Evolutionary conservation across 2,113 vertebrate genomes (phyloP).

Genomic region (Protomyctophum bolini): DNA sequence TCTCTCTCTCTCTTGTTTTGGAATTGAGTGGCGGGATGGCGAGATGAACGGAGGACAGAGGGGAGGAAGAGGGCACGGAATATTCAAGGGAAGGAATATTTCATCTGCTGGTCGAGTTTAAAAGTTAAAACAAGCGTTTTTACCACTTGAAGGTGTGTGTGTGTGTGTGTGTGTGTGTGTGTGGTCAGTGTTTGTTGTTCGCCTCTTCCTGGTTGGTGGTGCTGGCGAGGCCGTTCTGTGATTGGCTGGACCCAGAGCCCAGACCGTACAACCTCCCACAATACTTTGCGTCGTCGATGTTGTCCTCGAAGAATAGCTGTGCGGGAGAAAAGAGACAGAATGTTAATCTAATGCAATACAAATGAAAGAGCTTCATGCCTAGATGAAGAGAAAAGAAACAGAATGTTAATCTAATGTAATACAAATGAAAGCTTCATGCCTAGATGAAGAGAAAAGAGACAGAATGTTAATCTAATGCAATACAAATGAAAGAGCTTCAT

Average conservation of each 20-base stretch:
- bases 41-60: constrained; percentile 6
- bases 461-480: not conserved
- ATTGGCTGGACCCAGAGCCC: constrained; percentile 92
- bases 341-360: not conserved
- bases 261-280: constrained; percentile 96
- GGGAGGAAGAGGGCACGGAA: not conserved
- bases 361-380: not conserved
- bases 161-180: not conserved
- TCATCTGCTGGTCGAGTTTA: constrained; percentile 56
- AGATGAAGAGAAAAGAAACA: constrained; percentile 7
- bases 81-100: not conserved
- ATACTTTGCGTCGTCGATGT: constrained; percentile 98
- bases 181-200: constrained; percentile 83
- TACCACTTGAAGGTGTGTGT: constrained; percentile 42
- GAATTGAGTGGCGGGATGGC: not conserved
- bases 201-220: constrained; percentile 75
- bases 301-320: constrained; percentile 98
- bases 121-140: constrained; percentile 71
- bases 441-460: constrained; percentile 16
- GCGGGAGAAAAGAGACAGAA: constrained; percentile 19
- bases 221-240: constrained; percentile 86
- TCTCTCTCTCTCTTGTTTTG: constrained; percentile 14
- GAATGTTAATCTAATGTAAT: not conserved
- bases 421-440: too few relatives aligned
- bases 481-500: too few relatives aligned